These are phyloP conservation scores for Chironomus striatipennis DNA, from an alignment of 1,140 invertebrate species.

Conservation along the genomic window DNA sequence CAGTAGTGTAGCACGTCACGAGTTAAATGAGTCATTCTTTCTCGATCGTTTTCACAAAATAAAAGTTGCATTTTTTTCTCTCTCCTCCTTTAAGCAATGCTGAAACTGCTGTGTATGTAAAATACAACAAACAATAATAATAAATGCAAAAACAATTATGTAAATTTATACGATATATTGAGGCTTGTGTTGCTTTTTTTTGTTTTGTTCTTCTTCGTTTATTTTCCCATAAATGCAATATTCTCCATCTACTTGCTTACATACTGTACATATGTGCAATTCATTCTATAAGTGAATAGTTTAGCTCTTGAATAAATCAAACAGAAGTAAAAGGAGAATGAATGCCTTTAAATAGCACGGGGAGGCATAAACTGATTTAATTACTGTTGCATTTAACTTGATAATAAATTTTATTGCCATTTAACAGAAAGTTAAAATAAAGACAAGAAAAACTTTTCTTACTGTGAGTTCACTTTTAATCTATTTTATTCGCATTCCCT, in stretches of 20 bases:
- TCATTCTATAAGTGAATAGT: background rate
- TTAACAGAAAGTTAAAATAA: background rate
- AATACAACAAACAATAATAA: background rate
- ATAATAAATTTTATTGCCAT: conserved; percentile 21
- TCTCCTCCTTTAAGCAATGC: background rate
- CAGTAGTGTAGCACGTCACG: background rate
- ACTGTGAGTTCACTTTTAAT: conserved; percentile 1
- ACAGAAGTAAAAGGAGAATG: background rate
- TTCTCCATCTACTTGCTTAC: background rate
- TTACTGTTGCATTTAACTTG: background rate
- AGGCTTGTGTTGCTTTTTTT: background rate
- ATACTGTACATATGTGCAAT: background rate
- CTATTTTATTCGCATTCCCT: background rate
- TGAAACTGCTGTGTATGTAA: background rate
- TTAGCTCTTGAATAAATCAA: background rate
- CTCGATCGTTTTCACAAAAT: background rate
- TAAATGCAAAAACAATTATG: background rate
- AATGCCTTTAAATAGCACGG: background rate
- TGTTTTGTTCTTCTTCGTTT: no score
- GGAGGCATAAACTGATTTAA: background rate
- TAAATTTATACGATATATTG: conserved; percentile 14
- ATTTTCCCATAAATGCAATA: background rate
- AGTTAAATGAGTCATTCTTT: background rate
- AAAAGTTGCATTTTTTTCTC: background rate
- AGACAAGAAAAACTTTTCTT: background rate